Evolutionary conservation across 92 coral and sea anemone genomes (phyloP).

Genomic region (Parazoanthus swiftii): DNA sequence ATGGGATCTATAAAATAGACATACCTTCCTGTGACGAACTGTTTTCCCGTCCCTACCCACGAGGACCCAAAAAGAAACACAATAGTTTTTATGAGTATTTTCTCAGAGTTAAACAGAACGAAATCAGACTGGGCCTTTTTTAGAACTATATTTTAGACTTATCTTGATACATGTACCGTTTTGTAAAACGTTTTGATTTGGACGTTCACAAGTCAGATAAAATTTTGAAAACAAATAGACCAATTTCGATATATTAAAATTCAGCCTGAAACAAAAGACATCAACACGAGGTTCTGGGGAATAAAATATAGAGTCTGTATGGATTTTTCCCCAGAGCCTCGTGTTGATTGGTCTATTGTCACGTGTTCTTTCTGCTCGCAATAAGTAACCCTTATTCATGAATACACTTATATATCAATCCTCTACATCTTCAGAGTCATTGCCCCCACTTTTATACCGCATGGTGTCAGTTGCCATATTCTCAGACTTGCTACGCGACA

Average conservation of each 20-base stretch:
- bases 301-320: no score
- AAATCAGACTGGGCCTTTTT: constrained; percentile 26
- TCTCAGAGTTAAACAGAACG: constrained; percentile 22
- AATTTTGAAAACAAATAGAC: constrained; percentile 6
- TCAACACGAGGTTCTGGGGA: no score
- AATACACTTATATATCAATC: neutral
- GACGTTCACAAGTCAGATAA: constrained; percentile 23
- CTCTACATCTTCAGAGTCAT: constrained; percentile 36
- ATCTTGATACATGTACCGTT: constrained; percentile 10
- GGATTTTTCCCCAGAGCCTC: no score
- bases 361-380: neutral
- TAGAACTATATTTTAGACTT: constrained; percentile 2
- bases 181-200: constrained; percentile 17
- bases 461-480: neutral
- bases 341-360: neutral
- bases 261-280: no score
- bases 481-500: neutral
- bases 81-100: constrained; percentile 16
- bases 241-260: no score
- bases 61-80: no score
- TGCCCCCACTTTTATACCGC: neutral
- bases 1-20: neutral
- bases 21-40: no score
- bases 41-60: no score
- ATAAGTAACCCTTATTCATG: no score